Evolutionary conservation across 2,797 vertebrate genomes (phyloP).

Genomic region (Phrynocephalus vlangalii): DNA sequence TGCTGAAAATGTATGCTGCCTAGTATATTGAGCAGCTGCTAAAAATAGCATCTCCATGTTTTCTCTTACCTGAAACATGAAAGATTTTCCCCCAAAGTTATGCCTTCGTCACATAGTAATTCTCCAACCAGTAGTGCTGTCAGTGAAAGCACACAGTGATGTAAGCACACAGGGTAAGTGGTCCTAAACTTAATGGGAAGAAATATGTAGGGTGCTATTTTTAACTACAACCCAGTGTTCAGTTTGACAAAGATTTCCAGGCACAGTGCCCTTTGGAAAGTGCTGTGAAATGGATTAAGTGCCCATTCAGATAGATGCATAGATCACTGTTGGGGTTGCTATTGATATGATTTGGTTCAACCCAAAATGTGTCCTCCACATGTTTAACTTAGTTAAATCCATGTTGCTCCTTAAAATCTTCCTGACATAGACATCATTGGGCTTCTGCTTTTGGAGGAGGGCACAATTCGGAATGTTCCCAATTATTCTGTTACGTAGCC

Average conservation of each 20-base stretch:
- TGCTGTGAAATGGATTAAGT: neutral
- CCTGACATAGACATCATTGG: no score
- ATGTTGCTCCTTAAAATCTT: no score
- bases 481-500: no score
- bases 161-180: neutral
- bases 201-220: neutral
- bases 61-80: neutral
- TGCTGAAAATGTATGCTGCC: neutral
- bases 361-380: no score
- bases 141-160: constrained; percentile 1
- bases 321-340: no score
- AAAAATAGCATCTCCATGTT: neutral
- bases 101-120: neutral
- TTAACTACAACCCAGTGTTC: neutral
- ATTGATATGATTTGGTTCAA: no score
- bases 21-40: neutral
- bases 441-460: no score
- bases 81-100: neutral
- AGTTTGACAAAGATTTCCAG: neutral
- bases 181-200: neutral
- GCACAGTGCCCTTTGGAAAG: neutral
- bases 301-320: no score
- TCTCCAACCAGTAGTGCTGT: neutral
- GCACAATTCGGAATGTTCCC: no score
- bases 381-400: no score